Percentiles rank a stretch among this genome's conserved stretches.
Conservation (phyloP, 2,797 vertebrate species). For the Picus viridis region DNA sequence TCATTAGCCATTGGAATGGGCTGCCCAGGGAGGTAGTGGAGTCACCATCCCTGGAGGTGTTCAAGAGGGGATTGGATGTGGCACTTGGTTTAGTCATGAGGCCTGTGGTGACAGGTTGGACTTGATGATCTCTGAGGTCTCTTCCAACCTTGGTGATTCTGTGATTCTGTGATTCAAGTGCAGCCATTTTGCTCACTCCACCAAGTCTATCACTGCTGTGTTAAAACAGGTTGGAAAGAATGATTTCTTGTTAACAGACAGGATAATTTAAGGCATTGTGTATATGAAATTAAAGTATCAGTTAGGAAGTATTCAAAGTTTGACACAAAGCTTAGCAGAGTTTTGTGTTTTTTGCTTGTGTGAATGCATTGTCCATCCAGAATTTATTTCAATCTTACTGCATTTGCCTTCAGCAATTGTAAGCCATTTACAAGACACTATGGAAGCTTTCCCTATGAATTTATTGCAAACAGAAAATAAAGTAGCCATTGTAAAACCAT, state of each 20-base stretch:
- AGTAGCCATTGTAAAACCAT: neutral
- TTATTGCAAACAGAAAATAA: conserved; percentile 17
- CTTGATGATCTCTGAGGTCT: no score
- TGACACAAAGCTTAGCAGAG: neutral
- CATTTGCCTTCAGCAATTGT: neutral
- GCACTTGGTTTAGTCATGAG: no score
- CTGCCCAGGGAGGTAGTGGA: no score
- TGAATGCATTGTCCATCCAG: neutral
- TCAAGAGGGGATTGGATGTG: no score
- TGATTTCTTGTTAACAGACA: neutral
- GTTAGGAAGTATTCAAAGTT: neutral
- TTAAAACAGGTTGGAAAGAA: neutral
- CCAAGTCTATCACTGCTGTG: neutral
- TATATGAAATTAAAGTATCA: neutral
- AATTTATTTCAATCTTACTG: neutral
- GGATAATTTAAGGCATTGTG: neutral
- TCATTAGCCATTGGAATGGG: no score
- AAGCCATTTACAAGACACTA: neutral
- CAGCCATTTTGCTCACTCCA: no score
- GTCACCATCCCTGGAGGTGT: no score
- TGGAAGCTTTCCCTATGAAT: neutral
- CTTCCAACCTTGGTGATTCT: no score
- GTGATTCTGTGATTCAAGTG: no score
- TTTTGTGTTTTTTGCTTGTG: neutral
- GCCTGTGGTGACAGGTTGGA: no score